Evolutionary conservation across 2,797 vertebrate species (phyloP).

Genomic region (Alcedo atthis): DNA sequence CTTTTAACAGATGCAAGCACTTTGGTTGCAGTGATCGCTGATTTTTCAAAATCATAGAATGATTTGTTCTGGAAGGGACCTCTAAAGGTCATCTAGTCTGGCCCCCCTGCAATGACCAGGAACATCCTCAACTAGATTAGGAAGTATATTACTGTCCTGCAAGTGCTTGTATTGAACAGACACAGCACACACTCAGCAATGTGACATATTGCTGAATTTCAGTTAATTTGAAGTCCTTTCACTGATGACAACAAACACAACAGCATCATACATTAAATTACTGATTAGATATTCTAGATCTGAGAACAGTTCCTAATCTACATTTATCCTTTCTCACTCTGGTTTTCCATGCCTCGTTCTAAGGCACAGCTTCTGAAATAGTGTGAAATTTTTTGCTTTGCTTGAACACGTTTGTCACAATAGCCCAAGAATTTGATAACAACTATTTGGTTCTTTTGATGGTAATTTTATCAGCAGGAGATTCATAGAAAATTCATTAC

Average conservation of each 20-base stretch:
- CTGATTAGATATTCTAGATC: neutral
- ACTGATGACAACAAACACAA: neutral
- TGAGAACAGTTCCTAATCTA: neutral
- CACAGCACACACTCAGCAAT: fast-evolving
- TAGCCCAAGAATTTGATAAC: neutral
- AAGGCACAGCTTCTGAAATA: neutral
- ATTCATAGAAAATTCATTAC: neutral
- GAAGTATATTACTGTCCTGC: neutral
- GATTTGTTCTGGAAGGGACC: too few species aligned
- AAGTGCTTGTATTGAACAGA: neutral
- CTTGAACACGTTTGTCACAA: neutral
- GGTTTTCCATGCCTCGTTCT: neutral
- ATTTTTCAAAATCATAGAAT: neutral
- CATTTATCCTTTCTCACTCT: neutral
- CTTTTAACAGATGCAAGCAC: conserved; percentile 40
- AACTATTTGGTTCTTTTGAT: neutral
- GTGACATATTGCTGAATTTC: neutral
- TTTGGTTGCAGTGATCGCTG: neutral
- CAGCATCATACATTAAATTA: neutral
- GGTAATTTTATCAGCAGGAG: neutral
- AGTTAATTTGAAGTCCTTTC: neutral
- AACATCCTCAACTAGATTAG: neutral
- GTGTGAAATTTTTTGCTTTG: neutral
- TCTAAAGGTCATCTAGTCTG: too few species aligned
- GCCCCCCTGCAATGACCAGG: too few species aligned